These are phyloP conservation scores for Myopa tessellatipennis DNA, from an alignment of 2,888 invertebrate genomes.

Conservation along the genomic window DNA sequence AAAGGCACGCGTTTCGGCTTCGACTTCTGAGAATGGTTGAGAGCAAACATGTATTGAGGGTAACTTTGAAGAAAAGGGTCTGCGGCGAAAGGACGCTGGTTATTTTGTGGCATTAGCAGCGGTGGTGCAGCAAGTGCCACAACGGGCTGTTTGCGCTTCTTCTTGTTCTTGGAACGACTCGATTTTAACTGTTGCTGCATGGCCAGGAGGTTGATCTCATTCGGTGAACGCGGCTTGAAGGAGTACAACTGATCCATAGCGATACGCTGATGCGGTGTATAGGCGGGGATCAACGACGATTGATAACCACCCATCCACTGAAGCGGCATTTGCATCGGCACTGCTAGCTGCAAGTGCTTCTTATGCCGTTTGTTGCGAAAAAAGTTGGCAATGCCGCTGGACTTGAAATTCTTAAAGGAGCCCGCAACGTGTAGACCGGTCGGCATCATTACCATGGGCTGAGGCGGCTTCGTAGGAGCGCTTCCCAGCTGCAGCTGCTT, in stretches of 20 bases:
- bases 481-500: conserved; percentile 56
- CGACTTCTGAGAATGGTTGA: conserved; percentile 58
- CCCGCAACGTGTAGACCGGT: conserved; percentile 64
- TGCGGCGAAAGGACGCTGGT: conserved; percentile 62
- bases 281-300: conserved; percentile 48
- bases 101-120: conserved; percentile 50
- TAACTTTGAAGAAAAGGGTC: conserved; percentile 53
- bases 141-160: conserved; percentile 50
- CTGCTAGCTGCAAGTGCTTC: conserved; percentile 60
- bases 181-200: conserved; percentile 65
- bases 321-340: conserved; percentile 56
- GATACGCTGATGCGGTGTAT: conserved; percentile 53
- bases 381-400: conserved; percentile 63
- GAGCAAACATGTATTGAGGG: conserved; percentile 51
- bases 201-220: conserved; percentile 80
- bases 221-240: conserved; percentile 79
- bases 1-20: conserved; percentile 70
- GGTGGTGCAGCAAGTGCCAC: conserved; percentile 31
- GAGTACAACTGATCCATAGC: conserved; percentile 75
- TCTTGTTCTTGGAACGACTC: conserved; percentile 55
- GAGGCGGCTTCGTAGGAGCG: conserved; percentile 45
- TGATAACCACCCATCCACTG: conserved; percentile 57
- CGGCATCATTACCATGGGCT: conserved; percentile 58
- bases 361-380: conserved; percentile 63
- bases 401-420: conserved; percentile 64